phyloP scores from a whole-genome alignment of 2,888 invertebrate species.

The Zaprionus obscuricornis region DNA sequence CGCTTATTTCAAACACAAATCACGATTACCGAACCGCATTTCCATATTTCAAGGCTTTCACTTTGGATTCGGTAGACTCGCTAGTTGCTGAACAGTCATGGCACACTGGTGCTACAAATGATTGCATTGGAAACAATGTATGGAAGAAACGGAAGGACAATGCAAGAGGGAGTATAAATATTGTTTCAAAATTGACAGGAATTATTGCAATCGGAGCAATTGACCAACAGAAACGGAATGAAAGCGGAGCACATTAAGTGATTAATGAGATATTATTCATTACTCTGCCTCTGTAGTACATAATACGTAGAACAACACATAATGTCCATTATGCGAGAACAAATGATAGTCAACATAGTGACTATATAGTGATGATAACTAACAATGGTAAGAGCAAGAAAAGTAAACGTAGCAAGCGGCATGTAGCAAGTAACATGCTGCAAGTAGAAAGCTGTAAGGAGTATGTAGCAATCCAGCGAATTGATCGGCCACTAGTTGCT shows the following conservation, averaged over 20 bases:
- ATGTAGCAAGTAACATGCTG: not conserved
- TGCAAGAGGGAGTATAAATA: too few relatives aligned
- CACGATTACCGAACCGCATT: constrained; percentile 63
- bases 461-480: constrained; percentile 15
- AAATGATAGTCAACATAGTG: constrained; percentile 78
- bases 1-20: constrained; percentile 68
- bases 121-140: too few relatives aligned
- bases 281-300: constrained; percentile 56
- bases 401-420: not conserved
- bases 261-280: too few relatives aligned
- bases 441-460: not conserved
- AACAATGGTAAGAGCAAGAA: not conserved
- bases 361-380: constrained; percentile 53
- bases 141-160: too few relatives aligned
- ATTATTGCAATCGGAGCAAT: too few relatives aligned
- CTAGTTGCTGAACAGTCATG: too few relatives aligned
- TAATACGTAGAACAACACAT: constrained; percentile 80
- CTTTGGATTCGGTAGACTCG: too few relatives aligned
- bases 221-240: too few relatives aligned
- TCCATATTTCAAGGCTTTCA: constrained; percentile 39
- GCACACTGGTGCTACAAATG: too few relatives aligned
- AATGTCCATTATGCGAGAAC: constrained; percentile 83
- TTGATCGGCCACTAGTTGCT: constrained; percentile 70
- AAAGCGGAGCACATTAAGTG: too few relatives aligned
- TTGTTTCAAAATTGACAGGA: too few relatives aligned